A percentile compares a stretch with the other conserved stretches of the same genome.
phyloP scores from a whole-genome alignment of 2,797 vertebrate genomes.

The Eptatretus atami region DNA sequence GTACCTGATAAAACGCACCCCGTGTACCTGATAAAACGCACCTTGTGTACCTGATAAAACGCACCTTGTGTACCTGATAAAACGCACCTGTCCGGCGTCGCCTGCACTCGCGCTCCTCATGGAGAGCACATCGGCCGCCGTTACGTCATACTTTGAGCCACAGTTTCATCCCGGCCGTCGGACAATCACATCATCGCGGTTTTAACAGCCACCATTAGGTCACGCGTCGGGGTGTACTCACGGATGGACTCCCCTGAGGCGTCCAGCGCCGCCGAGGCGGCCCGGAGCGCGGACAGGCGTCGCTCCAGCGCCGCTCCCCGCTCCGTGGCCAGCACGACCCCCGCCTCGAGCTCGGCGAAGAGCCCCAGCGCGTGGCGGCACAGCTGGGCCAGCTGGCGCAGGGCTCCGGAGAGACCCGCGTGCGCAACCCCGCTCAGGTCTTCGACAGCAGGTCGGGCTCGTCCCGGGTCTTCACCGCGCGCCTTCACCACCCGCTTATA shows the following conservation, averaged over 20 bases:
- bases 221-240: background rate
- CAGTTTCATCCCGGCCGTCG: no score
- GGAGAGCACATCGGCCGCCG: no score
- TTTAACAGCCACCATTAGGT: no score
- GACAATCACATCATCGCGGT: no score
- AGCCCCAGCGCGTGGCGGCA: slow-evolving; percentile 3
- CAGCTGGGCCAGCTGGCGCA: slow-evolving; percentile 1
- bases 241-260: background rate
- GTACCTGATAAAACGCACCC: no score
- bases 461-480: background rate
- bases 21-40: no score
- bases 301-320: background rate
- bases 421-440: background rate
- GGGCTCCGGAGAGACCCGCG: background rate
- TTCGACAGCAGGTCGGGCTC: background rate
- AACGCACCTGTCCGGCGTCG: no score
- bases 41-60: no score
- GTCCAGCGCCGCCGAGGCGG: background rate
- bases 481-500: slow-evolving; percentile 1
- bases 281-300: background rate
- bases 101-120: no score
- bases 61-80: no score
- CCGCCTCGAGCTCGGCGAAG: slow-evolving; percentile 2
- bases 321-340: background rate
- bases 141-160: no score